Percentiles rank a stretch among this genome's conserved stretches.
phyloP scores from a whole-genome alignment of 2,797 vertebrate species.

The Okamejei kenojei region DNA sequence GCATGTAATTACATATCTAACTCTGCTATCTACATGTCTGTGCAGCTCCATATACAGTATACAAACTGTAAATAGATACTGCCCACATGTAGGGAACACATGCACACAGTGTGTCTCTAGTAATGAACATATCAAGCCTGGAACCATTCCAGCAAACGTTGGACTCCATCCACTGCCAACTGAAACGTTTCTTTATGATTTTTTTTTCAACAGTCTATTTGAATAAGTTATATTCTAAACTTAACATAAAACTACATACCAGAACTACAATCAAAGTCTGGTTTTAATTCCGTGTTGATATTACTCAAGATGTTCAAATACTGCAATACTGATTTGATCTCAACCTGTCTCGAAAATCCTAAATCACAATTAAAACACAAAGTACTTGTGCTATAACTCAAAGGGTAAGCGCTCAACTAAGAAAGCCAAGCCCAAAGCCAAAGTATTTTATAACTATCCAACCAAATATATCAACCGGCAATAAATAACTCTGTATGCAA shows the following conservation, averaged over 20 bases:
- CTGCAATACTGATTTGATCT: not conserved
- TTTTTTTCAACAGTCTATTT: not conserved
- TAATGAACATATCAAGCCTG: not conserved
- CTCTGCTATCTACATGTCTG: not conserved
- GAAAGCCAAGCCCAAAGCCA: no score
- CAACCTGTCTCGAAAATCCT: not conserved
- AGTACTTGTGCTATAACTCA: no score
- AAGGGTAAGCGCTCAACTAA: no score
- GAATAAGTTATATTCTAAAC: not conserved
- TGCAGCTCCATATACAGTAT: not conserved
- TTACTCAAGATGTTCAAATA: not conserved
- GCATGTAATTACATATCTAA: not conserved
- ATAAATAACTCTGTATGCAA: no score
- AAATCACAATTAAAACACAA: no score
- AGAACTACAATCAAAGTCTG: slow-evolving; percentile 38
- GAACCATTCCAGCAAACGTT: slow-evolving; percentile 27
- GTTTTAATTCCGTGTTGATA: not conserved
- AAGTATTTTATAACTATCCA: no score
- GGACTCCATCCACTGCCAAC: not conserved
- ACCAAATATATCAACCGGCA: no score
- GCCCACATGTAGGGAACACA: not conserved
- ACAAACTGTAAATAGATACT: not conserved
- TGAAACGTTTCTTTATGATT: not conserved
- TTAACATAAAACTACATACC: slow-evolving; percentile 38
- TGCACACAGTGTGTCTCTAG: not conserved